phyloP scores from a whole-genome alignment of 2,888 invertebrate species.

The Lomographa bimaculata region DNA sequence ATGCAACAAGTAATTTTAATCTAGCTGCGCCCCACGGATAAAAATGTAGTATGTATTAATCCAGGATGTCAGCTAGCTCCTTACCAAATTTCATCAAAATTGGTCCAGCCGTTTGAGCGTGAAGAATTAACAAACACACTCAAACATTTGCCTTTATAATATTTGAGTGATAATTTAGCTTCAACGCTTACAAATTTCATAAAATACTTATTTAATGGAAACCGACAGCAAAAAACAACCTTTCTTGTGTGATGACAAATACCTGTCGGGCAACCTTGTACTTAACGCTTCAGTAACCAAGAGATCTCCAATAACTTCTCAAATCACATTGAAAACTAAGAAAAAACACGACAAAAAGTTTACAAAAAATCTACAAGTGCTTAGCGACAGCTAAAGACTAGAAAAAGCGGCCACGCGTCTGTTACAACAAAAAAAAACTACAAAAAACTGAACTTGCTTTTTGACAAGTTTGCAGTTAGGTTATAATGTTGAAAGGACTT shows the following conservation, averaged over 20 bases:
- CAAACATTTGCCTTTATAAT: too few relatives aligned
- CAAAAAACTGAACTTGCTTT: constrained; percentile 7
- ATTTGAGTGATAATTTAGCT: too few relatives aligned
- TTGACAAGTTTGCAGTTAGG: constrained; percentile 16
- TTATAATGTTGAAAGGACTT: constrained; percentile 3
- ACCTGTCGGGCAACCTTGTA: constrained; percentile 66
- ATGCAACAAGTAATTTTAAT: too few relatives aligned
- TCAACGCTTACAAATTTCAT: too few relatives aligned
- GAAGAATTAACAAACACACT: too few relatives aligned
- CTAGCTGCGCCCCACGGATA: too few relatives aligned
- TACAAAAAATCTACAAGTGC: constrained; percentile 32
- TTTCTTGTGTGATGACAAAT: constrained; percentile 28
- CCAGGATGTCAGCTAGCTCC: too few relatives aligned
- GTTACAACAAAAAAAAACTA: constrained; percentile 18
- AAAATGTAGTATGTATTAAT: too few relatives aligned
- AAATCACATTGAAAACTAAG: constrained; percentile 33
- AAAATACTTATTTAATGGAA: too few relatives aligned
- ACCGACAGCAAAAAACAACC: too few relatives aligned
- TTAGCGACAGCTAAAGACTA: constrained; percentile 33
- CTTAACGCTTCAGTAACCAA: constrained; percentile 61
- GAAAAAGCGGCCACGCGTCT: constrained; percentile 34
- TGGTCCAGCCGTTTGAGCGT: too few relatives aligned
- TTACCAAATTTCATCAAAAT: too few relatives aligned
- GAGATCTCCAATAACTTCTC: constrained; percentile 54
- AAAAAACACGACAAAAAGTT: constrained; percentile 25